These are phyloP conservation scores for Cerastis rubricosa DNA, from an alignment of 2,888 invertebrate genomes.

Conservation along the genomic window DNA sequence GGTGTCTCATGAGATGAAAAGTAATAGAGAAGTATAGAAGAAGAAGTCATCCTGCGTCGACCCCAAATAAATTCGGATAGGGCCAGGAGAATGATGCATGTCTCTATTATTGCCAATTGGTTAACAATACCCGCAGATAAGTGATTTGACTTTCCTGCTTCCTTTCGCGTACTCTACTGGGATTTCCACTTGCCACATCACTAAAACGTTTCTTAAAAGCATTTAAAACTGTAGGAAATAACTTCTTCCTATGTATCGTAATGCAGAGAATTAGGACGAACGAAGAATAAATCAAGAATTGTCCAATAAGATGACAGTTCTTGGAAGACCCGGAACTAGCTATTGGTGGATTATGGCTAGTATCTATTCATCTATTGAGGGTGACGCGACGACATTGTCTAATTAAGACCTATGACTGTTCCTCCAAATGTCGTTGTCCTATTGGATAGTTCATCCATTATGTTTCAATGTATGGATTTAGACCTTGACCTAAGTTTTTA, in stretches of 20 bases:
- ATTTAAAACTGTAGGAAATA: conserved; percentile 4
- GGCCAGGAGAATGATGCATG: background rate
- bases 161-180: background rate
- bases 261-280: background rate
- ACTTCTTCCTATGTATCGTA: conserved; percentile 13
- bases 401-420: conserved; percentile 27
- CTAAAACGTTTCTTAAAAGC: background rate
- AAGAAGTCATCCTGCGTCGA: no score
- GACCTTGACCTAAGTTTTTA: conserved; percentile 2
- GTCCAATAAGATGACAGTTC: conserved; percentile 11
- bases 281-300: background rate
- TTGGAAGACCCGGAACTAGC: conserved; percentile 7
- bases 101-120: background rate
- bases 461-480: background rate
- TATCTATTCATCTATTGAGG: conserved; percentile 7
- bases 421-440: background rate
- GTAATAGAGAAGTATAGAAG: no score
- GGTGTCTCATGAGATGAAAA: no score
- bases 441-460: background rate
- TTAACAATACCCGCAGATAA: background rate
- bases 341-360: conserved; percentile 17
- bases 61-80: no score
- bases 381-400: background rate
- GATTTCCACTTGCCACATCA: background rate
- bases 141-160: background rate